Evolutionary conservation across 2,113 vertebrate genomes (phyloP).

Genomic region (Gorilla gorilla): DNA sequence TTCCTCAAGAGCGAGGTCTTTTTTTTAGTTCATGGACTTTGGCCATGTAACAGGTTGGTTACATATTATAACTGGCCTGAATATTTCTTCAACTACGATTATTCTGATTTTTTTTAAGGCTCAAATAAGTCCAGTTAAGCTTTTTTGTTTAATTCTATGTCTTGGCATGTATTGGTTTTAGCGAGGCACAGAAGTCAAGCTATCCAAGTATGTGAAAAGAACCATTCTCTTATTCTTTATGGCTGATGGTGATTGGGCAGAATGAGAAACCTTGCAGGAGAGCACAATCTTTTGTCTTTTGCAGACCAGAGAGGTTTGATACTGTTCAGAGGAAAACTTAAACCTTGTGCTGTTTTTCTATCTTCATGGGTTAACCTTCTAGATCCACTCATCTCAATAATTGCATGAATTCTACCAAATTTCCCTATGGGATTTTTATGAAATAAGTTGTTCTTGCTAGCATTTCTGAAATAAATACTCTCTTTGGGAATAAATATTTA

Average conservation of each 20-base stretch:
- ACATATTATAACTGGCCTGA: background rate
- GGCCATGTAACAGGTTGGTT: background rate
- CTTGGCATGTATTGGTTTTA: background rate
- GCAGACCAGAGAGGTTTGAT: conserved; percentile 51
- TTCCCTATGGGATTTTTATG: conserved; percentile 28
- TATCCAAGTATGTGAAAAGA: background rate
- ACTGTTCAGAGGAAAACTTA: conserved; percentile 12
- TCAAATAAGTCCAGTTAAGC: conserved; percentile 26
- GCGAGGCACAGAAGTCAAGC: background rate
- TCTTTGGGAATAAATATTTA: conserved; percentile 53
- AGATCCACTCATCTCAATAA: background rate
- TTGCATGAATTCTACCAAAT: background rate
- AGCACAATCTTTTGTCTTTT: background rate
- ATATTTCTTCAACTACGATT: conserved; percentile 19
- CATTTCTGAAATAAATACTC: conserved; percentile 39
- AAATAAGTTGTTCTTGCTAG: conserved; percentile 32
- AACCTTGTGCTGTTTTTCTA: conserved; percentile 54
- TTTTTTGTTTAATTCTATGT: conserved; percentile 33
- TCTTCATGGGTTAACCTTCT: background rate
- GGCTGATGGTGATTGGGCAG: background rate
- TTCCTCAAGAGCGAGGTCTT: background rate
- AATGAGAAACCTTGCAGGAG: background rate
- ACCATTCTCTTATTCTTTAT: conserved; percentile 6
- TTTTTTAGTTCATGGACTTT: background rate
- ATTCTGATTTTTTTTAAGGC: conserved; percentile 13